Base-by-base conservation (phyloP, 2,113 vertebrate genomes). In the Emydocephalus ijimae region DNA sequence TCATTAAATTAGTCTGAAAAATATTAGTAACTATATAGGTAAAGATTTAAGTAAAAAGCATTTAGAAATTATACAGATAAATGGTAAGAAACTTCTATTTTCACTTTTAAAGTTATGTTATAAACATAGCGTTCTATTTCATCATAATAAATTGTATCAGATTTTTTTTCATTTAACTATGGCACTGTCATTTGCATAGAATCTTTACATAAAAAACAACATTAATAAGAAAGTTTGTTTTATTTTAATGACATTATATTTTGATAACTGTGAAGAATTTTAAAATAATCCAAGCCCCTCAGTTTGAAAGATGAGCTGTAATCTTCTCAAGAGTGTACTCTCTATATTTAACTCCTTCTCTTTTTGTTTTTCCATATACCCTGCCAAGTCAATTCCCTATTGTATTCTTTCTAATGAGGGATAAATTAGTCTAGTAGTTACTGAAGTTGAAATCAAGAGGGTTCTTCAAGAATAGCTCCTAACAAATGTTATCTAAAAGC, bases 281-380 rank as follows among this genome's bases (percentile, higher is more conserved):
- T 92, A 92, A 91, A 93, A 93, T 93, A 93, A 89, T 95, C 48
- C 94, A 94, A 69, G 1, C 24, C 93, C 91, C 50, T 96, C 94
- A 92, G 81, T 85, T 74, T 89, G 95, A 95, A 95, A 92, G 69
- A 94, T 89, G 50, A 96, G 24, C 92, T 96, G 90, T 87, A 96
- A 93, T 95, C 91, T 95, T 94, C 92, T 90, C 59, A 95, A 94
- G 85, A 88, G 89, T 93, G 69, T 93, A 45, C 87, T 95, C 94
- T 94, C 95, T 92, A 94, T 96, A 95, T 95, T 95, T 95, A 96
- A 94, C 34, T 91, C 2, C 29, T 92, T 96, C 95, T 88, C 94
- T 59, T 90, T 15, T 87, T 93, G 64, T 93, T 56, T 74, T 57
- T 23, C 87, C 94, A 92, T 91, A 54, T 89, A 89, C 93, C 93